A percentile compares a stretch with the other conserved stretches of the same genome.
phyloP scores from a whole-genome alignment of 2,888 invertebrate species.

The Glyphotaelius pellucidus region DNA sequence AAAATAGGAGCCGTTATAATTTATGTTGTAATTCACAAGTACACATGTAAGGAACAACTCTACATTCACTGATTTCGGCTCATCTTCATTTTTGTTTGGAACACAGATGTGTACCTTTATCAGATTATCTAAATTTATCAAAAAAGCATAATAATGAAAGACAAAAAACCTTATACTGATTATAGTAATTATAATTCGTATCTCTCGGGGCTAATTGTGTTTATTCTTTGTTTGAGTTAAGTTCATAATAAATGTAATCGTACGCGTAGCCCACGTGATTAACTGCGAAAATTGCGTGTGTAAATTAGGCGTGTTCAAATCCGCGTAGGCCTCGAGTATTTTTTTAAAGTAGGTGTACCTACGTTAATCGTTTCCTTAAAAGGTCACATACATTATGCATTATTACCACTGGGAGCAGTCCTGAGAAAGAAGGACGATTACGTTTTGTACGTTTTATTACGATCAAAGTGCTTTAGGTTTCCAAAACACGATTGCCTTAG shows the following conservation, averaged over 20 bases:
- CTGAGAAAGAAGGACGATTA: background rate
- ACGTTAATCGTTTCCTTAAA: background rate
- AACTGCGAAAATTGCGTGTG: background rate
- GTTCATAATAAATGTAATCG: background rate
- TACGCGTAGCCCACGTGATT: background rate
- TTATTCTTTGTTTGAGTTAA: background rate
- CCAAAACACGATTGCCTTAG: background rate
- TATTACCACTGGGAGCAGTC: background rate
- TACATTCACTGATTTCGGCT: no score
- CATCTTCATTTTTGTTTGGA: no score
- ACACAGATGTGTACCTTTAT: no score
- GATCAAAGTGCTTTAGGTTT: background rate
- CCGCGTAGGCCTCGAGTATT: background rate
- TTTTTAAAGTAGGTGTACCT: background rate
- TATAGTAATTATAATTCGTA: no score
- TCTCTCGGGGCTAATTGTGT: background rate
- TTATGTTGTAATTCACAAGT: no score
- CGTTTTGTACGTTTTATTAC: background rate
- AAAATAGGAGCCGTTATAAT: no score
- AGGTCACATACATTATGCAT: background rate
- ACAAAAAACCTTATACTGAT: no score
- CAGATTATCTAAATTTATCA: no score
- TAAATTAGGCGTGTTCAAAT: background rate
- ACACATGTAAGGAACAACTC: no score
- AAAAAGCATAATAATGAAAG: no score